A percentile compares a stretch with the other conserved stretches of the same genome.
phyloP scores from a whole-genome alignment of 1,140 invertebrate species.

The Andrena cerasifolii region DNA sequence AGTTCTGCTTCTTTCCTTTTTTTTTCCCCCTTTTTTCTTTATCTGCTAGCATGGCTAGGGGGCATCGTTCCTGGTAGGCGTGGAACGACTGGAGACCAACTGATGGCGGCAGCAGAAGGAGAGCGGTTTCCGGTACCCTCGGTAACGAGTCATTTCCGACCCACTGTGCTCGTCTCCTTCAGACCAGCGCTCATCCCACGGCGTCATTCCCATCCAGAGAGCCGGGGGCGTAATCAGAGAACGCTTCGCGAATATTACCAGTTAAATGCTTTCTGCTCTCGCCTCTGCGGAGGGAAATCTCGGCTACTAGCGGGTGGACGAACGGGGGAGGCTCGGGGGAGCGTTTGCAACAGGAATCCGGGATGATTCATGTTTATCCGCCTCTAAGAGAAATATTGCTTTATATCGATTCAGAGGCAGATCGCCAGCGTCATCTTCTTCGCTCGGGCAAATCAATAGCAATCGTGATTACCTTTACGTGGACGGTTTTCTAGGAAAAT shows the following conservation, averaged over 20 bases:
- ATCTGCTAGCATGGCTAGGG: conserved; percentile 17
- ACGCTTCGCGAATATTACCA: conserved; percentile 64
- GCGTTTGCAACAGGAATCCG: conserved; percentile 7
- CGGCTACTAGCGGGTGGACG: neutral
- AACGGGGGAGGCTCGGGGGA: conserved; percentile 2
- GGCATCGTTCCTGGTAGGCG: conserved; percentile 43
- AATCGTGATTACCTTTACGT: too few relatives aligned
- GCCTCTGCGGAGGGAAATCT: conserved; percentile 10
- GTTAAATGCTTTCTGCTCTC: conserved; percentile 64
- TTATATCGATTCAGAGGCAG: too few relatives aligned
- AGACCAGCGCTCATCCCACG: conserved; percentile 29
- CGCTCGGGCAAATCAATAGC: too few relatives aligned
- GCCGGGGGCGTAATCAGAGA: conserved; percentile 54
- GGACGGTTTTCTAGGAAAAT: too few relatives aligned
- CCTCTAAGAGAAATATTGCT: neutral
- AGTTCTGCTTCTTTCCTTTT: conserved; percentile 15
- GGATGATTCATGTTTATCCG: neutral
- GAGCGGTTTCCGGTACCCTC: conserved; percentile 75
- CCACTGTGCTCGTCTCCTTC: conserved; percentile 57
- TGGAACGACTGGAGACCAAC: conserved; percentile 15
- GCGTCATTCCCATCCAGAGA: conserved; percentile 20
- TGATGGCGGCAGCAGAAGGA: conserved; percentile 64
- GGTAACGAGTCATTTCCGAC: conserved; percentile 79
- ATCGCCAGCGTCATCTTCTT: too few relatives aligned
- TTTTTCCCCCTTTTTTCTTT: conserved; percentile 2